Percentiles rank a stretch among this genome's conserved stretches.
Evolutionary conservation across 1,140 invertebrate species (phyloP).

Genomic region (Euwallacea similis): DNA sequence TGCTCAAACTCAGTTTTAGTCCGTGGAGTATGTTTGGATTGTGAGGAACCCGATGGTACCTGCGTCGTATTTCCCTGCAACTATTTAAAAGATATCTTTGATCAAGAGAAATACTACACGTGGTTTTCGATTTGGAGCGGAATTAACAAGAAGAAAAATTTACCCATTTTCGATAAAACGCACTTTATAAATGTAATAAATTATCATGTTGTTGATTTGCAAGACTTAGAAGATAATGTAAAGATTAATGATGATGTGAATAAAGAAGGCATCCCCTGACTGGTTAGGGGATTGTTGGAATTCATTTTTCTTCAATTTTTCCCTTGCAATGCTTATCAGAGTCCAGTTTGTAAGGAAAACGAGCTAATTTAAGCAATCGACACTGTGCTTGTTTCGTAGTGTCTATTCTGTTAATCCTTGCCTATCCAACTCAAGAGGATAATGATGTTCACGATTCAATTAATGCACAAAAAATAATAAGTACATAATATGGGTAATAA

Average conservation of each 20-base stretch:
- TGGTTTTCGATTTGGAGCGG: slow-evolving; percentile 28
- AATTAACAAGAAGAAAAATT: slow-evolving; percentile 1
- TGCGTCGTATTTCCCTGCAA: slow-evolving; percentile 80
- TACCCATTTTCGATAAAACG: background rate
- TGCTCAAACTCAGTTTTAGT: slow-evolving; percentile 82
- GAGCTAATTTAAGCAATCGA: too few species aligned
- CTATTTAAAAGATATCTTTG: slow-evolving; percentile 76
- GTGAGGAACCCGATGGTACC: slow-evolving; percentile 74
- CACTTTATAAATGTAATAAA: slow-evolving; percentile 19
- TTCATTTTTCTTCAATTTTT: too few species aligned
- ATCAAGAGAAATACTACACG: slow-evolving; percentile 57
- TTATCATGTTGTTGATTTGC: slow-evolving; percentile 23
- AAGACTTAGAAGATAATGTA: slow-evolving; percentile 7
- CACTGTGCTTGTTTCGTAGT: too few species aligned
- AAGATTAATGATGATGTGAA: slow-evolving; percentile 16
- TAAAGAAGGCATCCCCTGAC: slow-evolving; percentile 19
- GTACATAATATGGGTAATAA: too few species aligned
- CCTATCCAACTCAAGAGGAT: too few species aligned
- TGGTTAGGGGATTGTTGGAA: background rate
- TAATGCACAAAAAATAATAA: too few species aligned
- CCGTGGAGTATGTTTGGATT: slow-evolving; percentile 81
- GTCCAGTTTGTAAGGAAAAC: too few species aligned
- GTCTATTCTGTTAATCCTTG: too few species aligned
- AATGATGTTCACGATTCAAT: too few species aligned
- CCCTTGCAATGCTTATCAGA: too few species aligned